Conservation (phyloP, 1,140 invertebrate genomes). For the Drosophila elegans region DNA sequence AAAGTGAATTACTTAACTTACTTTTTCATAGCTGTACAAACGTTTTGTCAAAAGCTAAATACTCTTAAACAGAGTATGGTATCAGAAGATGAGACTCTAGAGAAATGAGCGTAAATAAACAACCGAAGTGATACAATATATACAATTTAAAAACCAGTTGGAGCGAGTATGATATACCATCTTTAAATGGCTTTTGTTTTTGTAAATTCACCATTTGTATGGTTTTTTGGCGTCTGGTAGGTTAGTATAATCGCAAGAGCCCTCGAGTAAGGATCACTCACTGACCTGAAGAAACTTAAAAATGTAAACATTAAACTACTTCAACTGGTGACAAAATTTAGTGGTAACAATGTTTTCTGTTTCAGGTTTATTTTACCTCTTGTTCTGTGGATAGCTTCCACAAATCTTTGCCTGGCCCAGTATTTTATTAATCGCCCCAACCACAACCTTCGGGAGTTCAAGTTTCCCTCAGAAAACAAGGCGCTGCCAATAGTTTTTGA, state of each 20-base stretch:
- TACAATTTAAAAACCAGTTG: slow-evolving; percentile 52
- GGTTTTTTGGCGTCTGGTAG: slow-evolving; percentile 9
- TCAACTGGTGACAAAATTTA: neutral
- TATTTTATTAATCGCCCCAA: slow-evolving; percentile 13
- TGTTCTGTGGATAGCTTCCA: neutral
- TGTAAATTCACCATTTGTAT: slow-evolving; percentile 17
- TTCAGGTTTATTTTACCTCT: slow-evolving; percentile 13
- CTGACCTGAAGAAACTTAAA: slow-evolving; percentile 7
- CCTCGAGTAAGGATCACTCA: slow-evolving; percentile 42
- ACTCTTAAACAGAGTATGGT: slow-evolving; percentile 4
- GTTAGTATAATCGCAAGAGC: slow-evolving; percentile 44
- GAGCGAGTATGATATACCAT: slow-evolving; percentile 22
- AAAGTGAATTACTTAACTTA: neutral
- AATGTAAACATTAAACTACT: slow-evolving; percentile 36
- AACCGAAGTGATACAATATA: slow-evolving; percentile 11
- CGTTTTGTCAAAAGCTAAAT: neutral
- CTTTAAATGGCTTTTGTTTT: slow-evolving; percentile 21
- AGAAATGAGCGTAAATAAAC: slow-evolving; percentile 25
- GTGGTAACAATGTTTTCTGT: neutral
- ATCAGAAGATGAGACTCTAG: slow-evolving; percentile 28
- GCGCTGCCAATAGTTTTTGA: slow-evolving; percentile 43
- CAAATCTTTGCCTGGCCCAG: slow-evolving; percentile 9
- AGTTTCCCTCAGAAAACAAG: slow-evolving; percentile 25
- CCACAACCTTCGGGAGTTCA: neutral
- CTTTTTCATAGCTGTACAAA: neutral